Evolutionary conservation across 2,888 invertebrate genomes (phyloP), one percentile per base, ranked within the genome.

Genomic region (Aphidius colemani): DNA sequence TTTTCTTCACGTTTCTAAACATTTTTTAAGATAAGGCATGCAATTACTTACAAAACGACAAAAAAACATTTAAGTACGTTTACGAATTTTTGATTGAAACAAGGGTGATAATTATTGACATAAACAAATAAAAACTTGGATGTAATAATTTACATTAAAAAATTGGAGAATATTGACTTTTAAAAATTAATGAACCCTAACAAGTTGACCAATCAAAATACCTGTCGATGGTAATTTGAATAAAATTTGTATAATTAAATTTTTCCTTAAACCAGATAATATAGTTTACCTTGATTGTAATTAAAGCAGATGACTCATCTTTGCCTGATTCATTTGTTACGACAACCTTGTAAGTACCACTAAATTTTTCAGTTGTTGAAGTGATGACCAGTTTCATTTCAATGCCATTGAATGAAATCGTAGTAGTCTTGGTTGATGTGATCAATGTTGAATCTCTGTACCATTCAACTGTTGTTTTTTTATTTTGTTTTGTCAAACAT

Each of bases 281-380:
- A 39, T 40, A 41, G 11, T 60, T 71, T 78, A 81, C 81, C 79
- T 80, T 88, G 9, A 98, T 90, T 30, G 91, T 92, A 64, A 99
- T 86, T 75, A 93, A 90, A 55, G 96, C 94, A 53, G 89, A 88
- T 2, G 93, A 92, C 77, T 94, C 93, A 73, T 94, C 96, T 79
- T 92, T 91, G 58, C 98, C 98, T 73, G 89, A 90, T 80, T 96
- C 94, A 81, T 98, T 98, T 76, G 89, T 90, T 61, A 97, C 92
- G 40, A 94, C 89, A 51, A 96, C 89, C 76, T 89, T 91, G 83
- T 95, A 96, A 58, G 88, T 89, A 50, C 94, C 95, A 6, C 90
- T 86, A 78, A 90, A 90, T 76, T 92, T 92, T 53, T 85, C 82
- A n/a, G 87, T 87, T 61, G 90, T 88, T 53, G 92, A 90, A 69